Conservation (phyloP, 2,888 invertebrate genomes). For the Drosophila setosimentum region DNA sequence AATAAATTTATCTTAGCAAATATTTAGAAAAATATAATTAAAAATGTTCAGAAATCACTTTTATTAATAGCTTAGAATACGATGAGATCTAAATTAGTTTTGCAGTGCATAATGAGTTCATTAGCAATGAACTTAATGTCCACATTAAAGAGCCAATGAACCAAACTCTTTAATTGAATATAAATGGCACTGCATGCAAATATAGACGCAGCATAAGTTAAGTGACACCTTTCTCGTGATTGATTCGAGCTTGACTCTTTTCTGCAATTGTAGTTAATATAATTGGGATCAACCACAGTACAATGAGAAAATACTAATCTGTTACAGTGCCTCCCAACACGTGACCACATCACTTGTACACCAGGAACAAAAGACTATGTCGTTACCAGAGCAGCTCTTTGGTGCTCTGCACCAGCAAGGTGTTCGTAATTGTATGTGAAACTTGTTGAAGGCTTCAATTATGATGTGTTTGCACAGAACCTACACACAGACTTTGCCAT, state of each 20-base stretch:
- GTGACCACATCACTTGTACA: conserved; percentile 23
- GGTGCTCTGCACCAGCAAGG: conserved; percentile 43
- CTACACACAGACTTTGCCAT: conserved; percentile 57
- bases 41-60: background rate
- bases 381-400: conserved; percentile 1
- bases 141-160: background rate
- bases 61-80: background rate
- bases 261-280: conserved; percentile 25
- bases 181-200: background rate
- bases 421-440: conserved; percentile 72
- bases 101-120: background rate
- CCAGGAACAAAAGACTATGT: conserved; percentile 12
- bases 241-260: background rate
- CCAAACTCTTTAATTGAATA: background rate
- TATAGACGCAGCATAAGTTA: background rate
- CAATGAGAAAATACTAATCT: conserved; percentile 41
- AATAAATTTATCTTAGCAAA: background rate
- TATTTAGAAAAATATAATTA: background rate
- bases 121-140: background rate
- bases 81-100: background rate
- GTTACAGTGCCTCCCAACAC: background rate
- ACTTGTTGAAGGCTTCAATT: conserved; percentile 81
- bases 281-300: conserved; percentile 33
- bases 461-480: conserved; percentile 69
- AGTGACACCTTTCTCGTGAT: background rate